Percentiles rank a stretch among this genome's conserved stretches.
Conservation (phyloP, 2,888 invertebrate species). For the Prenolepis imparis region DNA sequence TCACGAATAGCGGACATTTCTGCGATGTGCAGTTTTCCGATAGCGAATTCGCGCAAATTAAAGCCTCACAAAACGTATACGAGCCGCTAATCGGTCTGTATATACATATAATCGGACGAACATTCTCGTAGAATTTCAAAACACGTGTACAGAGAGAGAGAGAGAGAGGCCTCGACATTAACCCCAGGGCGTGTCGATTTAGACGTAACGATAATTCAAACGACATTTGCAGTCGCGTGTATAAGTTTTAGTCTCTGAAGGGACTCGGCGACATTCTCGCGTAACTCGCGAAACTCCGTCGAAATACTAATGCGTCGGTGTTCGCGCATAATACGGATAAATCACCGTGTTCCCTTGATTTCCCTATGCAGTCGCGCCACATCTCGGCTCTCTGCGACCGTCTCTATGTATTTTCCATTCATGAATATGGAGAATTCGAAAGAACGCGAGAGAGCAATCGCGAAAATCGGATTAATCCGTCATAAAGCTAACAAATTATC, state of each 20-base stretch:
- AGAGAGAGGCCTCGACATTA: background rate
- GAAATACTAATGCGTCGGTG: slow-evolving; percentile 30
- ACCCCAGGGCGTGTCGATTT: background rate
- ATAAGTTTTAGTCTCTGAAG: slow-evolving; percentile 9
- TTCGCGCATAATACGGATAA: slow-evolving; percentile 21
- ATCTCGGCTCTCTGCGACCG: background rate
- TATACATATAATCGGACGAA: too few relatives aligned
- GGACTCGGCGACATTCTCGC: background rate
- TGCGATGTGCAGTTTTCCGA: slow-evolving; percentile 6
- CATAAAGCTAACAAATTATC: background rate
- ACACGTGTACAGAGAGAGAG: background rate
- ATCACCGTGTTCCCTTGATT: slow-evolving; percentile 42
- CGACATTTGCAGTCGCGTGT: background rate
- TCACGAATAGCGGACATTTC: slow-evolving; percentile 27
- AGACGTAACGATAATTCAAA: slow-evolving; percentile 15
- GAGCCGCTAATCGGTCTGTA: background rate
- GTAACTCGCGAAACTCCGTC: slow-evolving; percentile 25
- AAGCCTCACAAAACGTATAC: background rate
- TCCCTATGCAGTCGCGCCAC: slow-evolving; percentile 31
- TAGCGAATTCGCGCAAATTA: slow-evolving; percentile 16
- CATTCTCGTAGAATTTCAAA: background rate
- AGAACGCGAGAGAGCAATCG: background rate
- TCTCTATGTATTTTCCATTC: slow-evolving; percentile 4
- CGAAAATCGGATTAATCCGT: background rate
- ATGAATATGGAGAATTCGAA: slow-evolving; percentile 30